phyloP scores from a whole-genome alignment of 1,140 invertebrate genomes.

The Elymnias hypermnestra region DNA sequence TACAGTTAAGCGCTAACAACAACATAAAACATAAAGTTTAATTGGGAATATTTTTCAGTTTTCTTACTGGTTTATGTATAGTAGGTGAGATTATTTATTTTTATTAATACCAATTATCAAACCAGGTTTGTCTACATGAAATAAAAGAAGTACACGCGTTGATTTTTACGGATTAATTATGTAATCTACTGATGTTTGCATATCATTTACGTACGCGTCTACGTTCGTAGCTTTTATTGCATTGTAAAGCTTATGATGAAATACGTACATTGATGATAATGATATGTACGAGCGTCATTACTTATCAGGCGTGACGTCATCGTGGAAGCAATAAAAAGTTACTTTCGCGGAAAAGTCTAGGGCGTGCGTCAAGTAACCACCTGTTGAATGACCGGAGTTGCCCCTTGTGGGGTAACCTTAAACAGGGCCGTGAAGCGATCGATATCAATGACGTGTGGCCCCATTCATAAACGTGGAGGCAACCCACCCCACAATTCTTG shows the following conservation, averaged over 20 bases:
- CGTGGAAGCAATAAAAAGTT: slow-evolving; percentile 42
- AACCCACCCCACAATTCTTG: slow-evolving; percentile 18
- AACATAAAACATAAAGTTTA: too few species aligned
- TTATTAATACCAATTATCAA: too few species aligned
- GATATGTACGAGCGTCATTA: not conserved
- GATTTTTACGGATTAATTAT: too few species aligned
- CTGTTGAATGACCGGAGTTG: slow-evolving; percentile 53
- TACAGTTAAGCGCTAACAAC: too few species aligned
- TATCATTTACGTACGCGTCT: slow-evolving; percentile 17
- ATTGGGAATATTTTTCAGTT: too few species aligned
- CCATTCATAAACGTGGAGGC: slow-evolving; percentile 65
- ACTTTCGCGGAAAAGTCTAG: slow-evolving; percentile 34
- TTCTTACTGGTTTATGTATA: too few species aligned
- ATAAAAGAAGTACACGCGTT: too few species aligned
- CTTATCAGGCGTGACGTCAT: slow-evolving; percentile 40
- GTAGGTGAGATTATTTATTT: too few species aligned
- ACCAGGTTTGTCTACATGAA: too few species aligned
- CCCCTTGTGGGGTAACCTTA: slow-evolving; percentile 58
- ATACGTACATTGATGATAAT: slow-evolving; percentile 7
- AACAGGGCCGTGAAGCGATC: slow-evolving; percentile 39
- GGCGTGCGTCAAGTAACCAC: slow-evolving; percentile 57
- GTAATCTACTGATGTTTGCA: too few species aligned
- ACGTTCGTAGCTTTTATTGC: slow-evolving; percentile 11
- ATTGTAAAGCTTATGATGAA: slow-evolving; percentile 22
- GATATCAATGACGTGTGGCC: slow-evolving; percentile 68